phyloP scores from a whole-genome alignment of 2,888 invertebrate genomes.

The Aproaerema taeniolella region DNA sequence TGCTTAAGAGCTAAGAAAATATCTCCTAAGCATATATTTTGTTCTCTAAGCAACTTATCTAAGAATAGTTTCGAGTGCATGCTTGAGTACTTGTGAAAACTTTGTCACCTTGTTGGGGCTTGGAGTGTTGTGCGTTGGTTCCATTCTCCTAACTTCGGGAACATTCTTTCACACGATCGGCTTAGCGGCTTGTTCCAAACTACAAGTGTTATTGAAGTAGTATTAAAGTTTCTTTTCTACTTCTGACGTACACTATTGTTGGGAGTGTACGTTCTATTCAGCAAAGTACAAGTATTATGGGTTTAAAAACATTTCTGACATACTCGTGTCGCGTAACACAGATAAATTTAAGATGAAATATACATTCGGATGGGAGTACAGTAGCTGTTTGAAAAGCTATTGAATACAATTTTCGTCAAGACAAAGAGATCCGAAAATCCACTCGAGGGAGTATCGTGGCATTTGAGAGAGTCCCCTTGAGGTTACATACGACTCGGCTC shows the following conservation, averaged over 20 bases:
- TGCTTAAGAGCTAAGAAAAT: too few species aligned
- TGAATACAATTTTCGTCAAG: conserved; percentile 42
- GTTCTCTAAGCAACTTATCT: too few species aligned
- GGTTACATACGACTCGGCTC: conserved; percentile 45
- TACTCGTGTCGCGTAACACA: background rate
- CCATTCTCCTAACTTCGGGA: conserved; percentile 57
- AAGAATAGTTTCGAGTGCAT: conserved; percentile 19
- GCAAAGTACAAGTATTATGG: background rate
- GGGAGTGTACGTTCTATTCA: conserved; percentile 29
- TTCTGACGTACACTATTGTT: conserved; percentile 53
- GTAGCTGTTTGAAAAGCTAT: conserved; percentile 36
- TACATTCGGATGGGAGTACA: background rate
- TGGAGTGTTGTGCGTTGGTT: conserved; percentile 46
- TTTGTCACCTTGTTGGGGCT: conserved; percentile 40
- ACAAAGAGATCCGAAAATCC: conserved; percentile 42
- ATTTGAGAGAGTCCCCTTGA: conserved; percentile 31
- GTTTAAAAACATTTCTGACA: background rate
- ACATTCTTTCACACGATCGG: conserved; percentile 62
- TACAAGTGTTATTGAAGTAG: conserved; percentile 59
- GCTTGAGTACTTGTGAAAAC: conserved; percentile 44
- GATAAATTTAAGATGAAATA: too few species aligned
- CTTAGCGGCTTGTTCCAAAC: conserved; percentile 63
- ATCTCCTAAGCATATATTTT: too few species aligned
- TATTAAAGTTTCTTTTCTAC: conserved; percentile 37
- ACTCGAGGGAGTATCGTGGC: conserved; percentile 35